phyloP scores from a whole-genome alignment of 2,888 invertebrate species.

The Lymantria monacha region DNA sequence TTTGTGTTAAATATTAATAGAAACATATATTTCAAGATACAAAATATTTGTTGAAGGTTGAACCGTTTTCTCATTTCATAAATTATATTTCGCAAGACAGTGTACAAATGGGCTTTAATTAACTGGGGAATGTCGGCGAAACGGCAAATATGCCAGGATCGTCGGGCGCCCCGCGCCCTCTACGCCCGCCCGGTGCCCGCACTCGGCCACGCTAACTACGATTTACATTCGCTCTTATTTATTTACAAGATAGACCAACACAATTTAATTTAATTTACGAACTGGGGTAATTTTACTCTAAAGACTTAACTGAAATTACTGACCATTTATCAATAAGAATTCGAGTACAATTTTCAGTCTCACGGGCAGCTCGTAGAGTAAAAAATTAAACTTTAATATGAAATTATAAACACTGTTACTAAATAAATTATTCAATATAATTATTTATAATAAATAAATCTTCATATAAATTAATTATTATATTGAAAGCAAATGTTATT shows the following conservation, averaged over 20 bases:
- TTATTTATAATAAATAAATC: too few relatives aligned
- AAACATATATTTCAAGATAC: constrained; percentile 41
- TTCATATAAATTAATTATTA: too few relatives aligned
- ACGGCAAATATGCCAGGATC: constrained; percentile 71
- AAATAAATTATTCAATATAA: too few relatives aligned
- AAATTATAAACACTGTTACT: too few relatives aligned
- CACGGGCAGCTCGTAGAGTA: too few relatives aligned
- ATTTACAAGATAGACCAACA: constrained; percentile 57
- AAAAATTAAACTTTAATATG: too few relatives aligned
- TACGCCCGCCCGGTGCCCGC: constrained; percentile 19
- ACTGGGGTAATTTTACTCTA: constrained; percentile 37
- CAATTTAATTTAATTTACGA: constrained; percentile 52
- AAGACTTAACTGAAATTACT: constrained; percentile 11
- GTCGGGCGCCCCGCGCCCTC: constrained; percentile 36
- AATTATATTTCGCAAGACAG: constrained; percentile 74
- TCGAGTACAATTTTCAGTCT: background rate
- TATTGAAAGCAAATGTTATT: too few relatives aligned
- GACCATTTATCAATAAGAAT: constrained; percentile 18
- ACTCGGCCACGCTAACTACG: constrained; percentile 58
- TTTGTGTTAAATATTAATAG: constrained; percentile 17
- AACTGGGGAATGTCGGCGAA: constrained; percentile 75
- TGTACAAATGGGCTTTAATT: constrained; percentile 79
- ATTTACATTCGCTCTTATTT: constrained; percentile 68
- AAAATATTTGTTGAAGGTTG: constrained; percentile 46
- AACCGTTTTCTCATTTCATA: constrained; percentile 66